A percentile compares a stretch with the other conserved stretches of the same genome.
Conservation (phyloP, 2,113 vertebrate species). For the Erpornis zantholeuca region DNA sequence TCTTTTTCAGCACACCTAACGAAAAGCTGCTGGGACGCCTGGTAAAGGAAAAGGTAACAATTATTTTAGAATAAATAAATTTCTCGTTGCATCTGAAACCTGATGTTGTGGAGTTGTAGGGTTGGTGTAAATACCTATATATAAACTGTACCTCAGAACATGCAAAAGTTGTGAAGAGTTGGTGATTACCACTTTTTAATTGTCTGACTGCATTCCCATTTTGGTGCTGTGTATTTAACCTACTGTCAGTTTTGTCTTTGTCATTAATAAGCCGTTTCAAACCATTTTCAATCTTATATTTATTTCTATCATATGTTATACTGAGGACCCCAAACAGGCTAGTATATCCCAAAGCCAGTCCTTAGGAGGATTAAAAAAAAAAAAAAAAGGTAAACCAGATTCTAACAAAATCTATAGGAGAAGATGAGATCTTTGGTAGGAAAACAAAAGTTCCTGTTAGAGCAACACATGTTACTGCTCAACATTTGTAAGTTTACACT, state of each 20-base stretch:
- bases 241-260: background rate
- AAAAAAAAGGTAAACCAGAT: background rate
- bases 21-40: conserved; percentile 96
- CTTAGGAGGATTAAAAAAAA: background rate
- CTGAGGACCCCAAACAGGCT: background rate
- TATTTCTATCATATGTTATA: background rate
- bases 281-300: background rate
- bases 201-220: background rate
- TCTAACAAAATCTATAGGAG: background rate
- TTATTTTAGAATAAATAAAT: background rate
- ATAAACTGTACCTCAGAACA: background rate
- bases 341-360: background rate
- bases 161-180: background rate
- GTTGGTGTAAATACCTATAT: background rate
- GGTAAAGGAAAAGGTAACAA: conserved; percentile 94
- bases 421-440: background rate
- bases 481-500: background rate
- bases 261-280: background rate
- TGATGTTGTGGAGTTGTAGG: background rate
- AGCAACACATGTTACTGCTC: background rate
- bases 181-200: background rate
- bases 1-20: conserved; percentile 88
- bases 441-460: background rate
- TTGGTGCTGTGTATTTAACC: background rate
- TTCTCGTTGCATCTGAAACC: background rate